Evolutionary conservation across 2,113 vertebrate genomes (phyloP).

Genomic region (Colistium nudipinnis): DNA sequence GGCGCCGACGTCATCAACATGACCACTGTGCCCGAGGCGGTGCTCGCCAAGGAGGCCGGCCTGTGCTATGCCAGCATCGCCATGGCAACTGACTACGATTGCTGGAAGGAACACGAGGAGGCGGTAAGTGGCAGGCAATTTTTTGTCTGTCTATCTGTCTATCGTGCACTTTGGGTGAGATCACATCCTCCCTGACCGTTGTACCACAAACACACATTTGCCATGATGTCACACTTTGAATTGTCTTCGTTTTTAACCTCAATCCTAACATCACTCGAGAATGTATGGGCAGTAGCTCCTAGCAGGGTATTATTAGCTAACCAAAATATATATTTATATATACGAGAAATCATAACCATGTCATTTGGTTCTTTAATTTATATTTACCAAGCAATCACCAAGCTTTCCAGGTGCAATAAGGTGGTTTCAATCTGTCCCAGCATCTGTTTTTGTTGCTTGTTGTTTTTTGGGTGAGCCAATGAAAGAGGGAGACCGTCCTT

Average conservation of each 20-base stretch:
- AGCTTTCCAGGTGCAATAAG: too few species aligned
- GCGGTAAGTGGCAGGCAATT: conserved; percentile 82
- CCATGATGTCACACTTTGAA: background rate
- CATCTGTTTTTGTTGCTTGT: too few species aligned
- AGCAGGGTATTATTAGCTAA: background rate
- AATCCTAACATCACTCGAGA: background rate
- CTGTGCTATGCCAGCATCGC: conserved; percentile 96
- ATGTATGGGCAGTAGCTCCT: background rate
- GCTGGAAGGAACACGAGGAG: conserved; percentile 97
- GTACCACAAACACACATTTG: background rate
- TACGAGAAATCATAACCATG: background rate
- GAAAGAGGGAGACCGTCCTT: too few species aligned
- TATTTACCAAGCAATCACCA: too few species aligned
- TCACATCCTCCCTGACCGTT: background rate
- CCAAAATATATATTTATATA: background rate
- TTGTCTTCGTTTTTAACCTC: background rate
- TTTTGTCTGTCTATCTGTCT: conserved; percentile 6
- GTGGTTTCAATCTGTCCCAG: too few species aligned
- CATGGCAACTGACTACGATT: conserved; percentile 98
- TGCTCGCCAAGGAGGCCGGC: conserved; percentile 94
- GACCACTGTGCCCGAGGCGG: conserved; percentile 96
- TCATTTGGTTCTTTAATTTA: too few species aligned
- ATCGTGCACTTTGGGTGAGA: background rate
- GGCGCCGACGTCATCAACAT: conserved; percentile 97
- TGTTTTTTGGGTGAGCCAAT: too few species aligned